phyloP scores from a whole-genome alignment of 2,797 vertebrate genomes.

The Gallinago solitaria region DNA sequence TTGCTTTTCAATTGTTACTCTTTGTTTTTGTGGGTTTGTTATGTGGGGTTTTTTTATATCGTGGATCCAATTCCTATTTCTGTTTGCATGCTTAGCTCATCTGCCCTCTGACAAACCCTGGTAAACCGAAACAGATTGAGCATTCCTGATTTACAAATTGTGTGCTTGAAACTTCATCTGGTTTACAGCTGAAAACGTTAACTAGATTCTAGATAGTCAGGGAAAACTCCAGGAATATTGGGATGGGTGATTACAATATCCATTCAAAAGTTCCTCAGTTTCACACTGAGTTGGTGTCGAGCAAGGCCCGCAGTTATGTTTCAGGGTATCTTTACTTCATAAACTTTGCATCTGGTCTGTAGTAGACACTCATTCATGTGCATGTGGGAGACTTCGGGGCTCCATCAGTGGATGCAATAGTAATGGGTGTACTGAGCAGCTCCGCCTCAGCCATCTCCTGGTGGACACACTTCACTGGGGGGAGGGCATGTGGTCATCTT shows the following conservation, averaged over 20 bases:
- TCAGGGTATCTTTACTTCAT: background rate
- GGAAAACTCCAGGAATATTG: background rate
- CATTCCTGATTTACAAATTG: fast-evolving
- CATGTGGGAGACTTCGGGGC: background rate
- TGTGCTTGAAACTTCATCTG: background rate
- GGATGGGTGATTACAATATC: background rate
- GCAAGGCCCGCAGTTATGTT: background rate
- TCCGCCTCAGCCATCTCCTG: background rate
- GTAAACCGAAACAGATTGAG: background rate
- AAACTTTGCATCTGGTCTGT: background rate
- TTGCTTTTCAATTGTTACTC: background rate
- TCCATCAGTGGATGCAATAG: background rate
- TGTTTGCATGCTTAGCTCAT: background rate
- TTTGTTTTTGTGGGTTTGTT: background rate
- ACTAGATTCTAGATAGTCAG: background rate
- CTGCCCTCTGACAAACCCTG: background rate
- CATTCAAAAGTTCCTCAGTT: background rate
- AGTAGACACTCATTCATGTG: too few relatives aligned
- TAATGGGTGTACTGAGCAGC: background rate
- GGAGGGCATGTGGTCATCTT: background rate
- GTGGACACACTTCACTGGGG: background rate
- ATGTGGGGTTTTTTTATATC: fast-evolving
- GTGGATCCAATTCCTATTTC: background rate
- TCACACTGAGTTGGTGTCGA: background rate
- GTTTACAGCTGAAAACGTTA: background rate